These are phyloP conservation scores for Encarsia formosa DNA, from an alignment of 2,888 invertebrate species.

Conservation along the genomic window DNA sequence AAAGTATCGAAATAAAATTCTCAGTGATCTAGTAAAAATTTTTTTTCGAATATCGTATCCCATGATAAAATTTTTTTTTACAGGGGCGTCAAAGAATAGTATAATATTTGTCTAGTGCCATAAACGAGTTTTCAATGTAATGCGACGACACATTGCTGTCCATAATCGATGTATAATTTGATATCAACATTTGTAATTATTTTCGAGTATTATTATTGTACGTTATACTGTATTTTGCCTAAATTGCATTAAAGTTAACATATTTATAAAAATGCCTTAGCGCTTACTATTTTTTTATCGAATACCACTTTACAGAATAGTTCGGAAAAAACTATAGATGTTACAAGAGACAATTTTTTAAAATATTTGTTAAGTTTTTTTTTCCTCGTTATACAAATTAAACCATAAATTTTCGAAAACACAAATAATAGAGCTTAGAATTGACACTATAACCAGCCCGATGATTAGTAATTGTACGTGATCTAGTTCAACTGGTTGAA, in stretches of 20 bases:
- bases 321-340: not conserved
- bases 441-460: constrained; percentile 27
- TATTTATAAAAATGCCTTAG: constrained; percentile 5
- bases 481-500: constrained; percentile 35
- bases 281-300: too few relatives aligned
- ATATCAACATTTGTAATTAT: constrained; percentile 27
- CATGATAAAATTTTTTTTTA: constrained; percentile 1
- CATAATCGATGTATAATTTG: constrained; percentile 27
- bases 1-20: too few relatives aligned
- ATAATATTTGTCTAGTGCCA: constrained; percentile 18
- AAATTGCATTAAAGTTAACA: constrained; percentile 30
- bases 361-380: not conserved
- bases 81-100: not conserved
- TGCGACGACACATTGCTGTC: constrained; percentile 21
- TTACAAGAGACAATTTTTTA: not conserved
- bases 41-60: too few relatives aligned
- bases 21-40: too few relatives aligned
- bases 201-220: constrained; percentile 33
- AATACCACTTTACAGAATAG: not conserved
- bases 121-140: constrained; percentile 11
- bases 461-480: constrained; percentile 32
- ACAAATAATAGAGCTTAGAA: constrained; percentile 35
- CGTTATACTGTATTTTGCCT: constrained; percentile 30
- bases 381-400: not conserved
- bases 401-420: constrained; percentile 36